Evolutionary conservation across 2,113 vertebrate genomes (phyloP).

Genomic region (Fukomys damarensis): DNA sequence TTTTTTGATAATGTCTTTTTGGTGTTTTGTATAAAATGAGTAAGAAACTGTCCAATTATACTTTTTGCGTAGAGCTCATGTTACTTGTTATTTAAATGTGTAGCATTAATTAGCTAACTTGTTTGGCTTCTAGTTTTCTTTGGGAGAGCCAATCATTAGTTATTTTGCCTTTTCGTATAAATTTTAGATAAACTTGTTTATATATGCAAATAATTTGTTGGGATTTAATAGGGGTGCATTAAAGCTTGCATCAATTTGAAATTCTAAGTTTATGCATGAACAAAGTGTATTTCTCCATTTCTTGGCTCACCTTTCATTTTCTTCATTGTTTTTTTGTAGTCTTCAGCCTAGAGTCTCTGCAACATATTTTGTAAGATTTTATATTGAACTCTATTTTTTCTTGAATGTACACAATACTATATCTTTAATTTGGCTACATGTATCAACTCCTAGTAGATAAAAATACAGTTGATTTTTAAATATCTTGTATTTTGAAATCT

Average conservation of each 20-base stretch:
- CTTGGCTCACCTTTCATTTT: background rate
- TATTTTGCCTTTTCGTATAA: background rate
- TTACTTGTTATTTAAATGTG: slow-evolving; percentile 13
- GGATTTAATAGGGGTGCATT: background rate
- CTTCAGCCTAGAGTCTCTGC: background rate
- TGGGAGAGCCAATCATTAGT: background rate
- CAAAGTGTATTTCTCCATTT: background rate
- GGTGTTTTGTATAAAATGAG: background rate
- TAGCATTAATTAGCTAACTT: background rate
- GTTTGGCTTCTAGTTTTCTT: background rate
- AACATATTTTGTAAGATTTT: background rate
- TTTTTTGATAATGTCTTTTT: background rate
- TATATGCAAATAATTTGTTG: background rate
- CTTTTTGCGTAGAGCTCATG: background rate
- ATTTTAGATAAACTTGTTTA: background rate
- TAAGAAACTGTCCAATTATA: background rate
- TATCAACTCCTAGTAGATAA: background rate
- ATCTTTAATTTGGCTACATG: background rate
- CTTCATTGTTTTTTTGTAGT: background rate
- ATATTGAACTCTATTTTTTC: background rate
- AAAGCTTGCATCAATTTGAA: background rate
- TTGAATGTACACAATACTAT: background rate
- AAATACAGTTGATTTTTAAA: background rate
- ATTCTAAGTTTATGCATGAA: background rate
- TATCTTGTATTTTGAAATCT: background rate